These are phyloP conservation scores for Coendou prehensilis DNA, from an alignment of 2,797 vertebrate genomes.

Conservation along the genomic window DNA sequence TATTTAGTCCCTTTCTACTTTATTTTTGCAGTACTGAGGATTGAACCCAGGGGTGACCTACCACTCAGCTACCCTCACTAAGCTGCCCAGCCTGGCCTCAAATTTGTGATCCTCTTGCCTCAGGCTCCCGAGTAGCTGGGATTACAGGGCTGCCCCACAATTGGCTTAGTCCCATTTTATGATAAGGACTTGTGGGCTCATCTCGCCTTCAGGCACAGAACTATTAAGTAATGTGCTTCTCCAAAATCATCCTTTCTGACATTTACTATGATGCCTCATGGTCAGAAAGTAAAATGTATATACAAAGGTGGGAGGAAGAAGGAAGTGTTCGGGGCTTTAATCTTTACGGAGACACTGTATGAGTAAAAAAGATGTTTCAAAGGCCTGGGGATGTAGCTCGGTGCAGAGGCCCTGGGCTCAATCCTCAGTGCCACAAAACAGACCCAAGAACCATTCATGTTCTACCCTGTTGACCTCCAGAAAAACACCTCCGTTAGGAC, in stretches of 20 bases:
- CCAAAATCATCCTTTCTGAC: background rate
- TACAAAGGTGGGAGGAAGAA: background rate
- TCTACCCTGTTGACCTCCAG: background rate
- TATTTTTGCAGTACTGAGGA: background rate
- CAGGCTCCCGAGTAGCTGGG: background rate
- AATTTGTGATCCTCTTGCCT: background rate
- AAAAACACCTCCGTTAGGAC: background rate
- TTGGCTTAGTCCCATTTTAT: background rate
- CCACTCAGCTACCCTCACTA: background rate
- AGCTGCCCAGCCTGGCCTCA: background rate
- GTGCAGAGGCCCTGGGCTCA: background rate
- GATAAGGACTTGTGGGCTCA: background rate
- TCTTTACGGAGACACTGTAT: background rate
- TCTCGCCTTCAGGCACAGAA: background rate
- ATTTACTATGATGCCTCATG: background rate
- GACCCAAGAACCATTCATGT: background rate
- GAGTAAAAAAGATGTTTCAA: background rate
- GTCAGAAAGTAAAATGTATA: background rate
- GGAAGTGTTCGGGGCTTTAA: background rate
- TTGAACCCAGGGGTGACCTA: background rate
- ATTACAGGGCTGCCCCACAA: background rate
- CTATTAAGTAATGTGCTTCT: background rate
- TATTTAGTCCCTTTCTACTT: background rate
- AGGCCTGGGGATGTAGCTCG: background rate
- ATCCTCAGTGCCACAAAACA: background rate